These are phyloP conservation scores for Netelia inedita DNA, from an alignment of 2,888 invertebrate genomes.

Conservation along the genomic window DNA sequence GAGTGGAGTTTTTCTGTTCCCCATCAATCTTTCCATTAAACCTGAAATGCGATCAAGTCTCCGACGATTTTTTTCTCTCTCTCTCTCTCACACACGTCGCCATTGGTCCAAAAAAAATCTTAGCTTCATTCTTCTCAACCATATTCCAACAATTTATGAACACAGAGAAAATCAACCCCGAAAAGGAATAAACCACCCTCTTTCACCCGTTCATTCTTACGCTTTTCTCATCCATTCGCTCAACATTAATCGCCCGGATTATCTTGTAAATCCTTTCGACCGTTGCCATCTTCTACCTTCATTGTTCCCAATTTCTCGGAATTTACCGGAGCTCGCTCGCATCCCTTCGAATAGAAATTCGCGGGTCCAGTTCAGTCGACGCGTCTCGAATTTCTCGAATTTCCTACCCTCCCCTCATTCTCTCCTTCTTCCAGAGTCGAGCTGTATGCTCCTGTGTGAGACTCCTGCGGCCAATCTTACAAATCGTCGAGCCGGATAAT, in stretches of 20 bases:
- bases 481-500: constrained; percentile 61
- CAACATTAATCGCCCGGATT: constrained; percentile 28
- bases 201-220: background rate
- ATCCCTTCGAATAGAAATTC: constrained; percentile 6
- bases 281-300: background rate
- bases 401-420: background rate
- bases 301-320: background rate
- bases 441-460: constrained; percentile 8
- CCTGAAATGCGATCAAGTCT: constrained; percentile 39
- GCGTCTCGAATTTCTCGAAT: background rate
- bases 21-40: constrained; percentile 57
- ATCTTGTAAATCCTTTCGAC: constrained; percentile 40
- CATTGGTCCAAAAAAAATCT: no score
- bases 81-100: background rate
- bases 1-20: constrained; percentile 30
- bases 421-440: background rate
- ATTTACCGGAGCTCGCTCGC: background rate
- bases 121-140: background rate
- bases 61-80: constrained; percentile 25
- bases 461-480: constrained; percentile 43
- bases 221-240: constrained; percentile 7
- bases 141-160: background rate
- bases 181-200: background rate
- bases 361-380: background rate
- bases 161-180: background rate